Conservation (phyloP, 1,140 invertebrate species). For the Pectinophora gossypiella region DNA sequence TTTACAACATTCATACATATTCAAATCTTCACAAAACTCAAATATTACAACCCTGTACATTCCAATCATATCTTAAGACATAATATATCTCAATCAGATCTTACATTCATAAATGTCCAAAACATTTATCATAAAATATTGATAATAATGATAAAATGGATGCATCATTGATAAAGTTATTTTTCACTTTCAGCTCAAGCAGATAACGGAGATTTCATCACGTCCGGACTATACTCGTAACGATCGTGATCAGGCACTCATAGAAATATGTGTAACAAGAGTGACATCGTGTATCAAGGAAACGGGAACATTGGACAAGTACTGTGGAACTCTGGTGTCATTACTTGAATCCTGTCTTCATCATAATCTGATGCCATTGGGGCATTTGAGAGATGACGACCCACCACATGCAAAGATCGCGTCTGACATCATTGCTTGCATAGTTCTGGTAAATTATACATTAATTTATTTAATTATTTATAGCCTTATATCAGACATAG, state of each 20-base stretch:
- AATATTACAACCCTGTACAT: too few species aligned
- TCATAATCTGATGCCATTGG: constrained; percentile 88
- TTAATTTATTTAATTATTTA: too few species aligned
- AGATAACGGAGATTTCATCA: constrained; percentile 88
- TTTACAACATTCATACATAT: too few species aligned
- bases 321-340: constrained; percentile 87
- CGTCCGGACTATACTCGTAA: constrained; percentile 87
- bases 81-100: too few species aligned
- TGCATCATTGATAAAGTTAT: background rate
- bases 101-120: too few species aligned
- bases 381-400: constrained; percentile 85
- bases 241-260: constrained; percentile 94
- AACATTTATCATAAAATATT: too few species aligned
- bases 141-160: too few species aligned
- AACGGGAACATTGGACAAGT: constrained; percentile 90
- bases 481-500: too few species aligned
- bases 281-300: constrained; percentile 93
- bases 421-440: constrained; percentile 93
- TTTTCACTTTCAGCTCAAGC: constrained; percentile 74
- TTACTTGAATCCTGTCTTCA: constrained; percentile 91
- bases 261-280: constrained; percentile 93
- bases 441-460: constrained; percentile 95
- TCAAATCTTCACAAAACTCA: too few species aligned
- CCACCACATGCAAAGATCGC: constrained; percentile 97
- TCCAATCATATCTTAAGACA: too few species aligned